A percentile compares a stretch with the other conserved stretches of the same genome.
Evolutionary conservation across 2,888 invertebrate species (phyloP).

Genomic region (Bembecia ichneumoniformis): DNA sequence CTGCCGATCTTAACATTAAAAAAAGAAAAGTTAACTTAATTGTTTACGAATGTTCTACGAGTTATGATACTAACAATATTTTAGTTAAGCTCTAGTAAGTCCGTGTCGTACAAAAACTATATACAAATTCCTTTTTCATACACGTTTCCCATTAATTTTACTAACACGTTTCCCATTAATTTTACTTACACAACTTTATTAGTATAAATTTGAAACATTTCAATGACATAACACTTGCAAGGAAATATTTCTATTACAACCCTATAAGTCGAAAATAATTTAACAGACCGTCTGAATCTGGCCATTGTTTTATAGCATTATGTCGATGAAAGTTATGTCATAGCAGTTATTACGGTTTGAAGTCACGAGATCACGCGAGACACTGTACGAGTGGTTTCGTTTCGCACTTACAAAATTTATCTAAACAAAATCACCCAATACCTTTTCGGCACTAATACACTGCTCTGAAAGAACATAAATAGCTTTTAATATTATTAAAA

Average conservation of each 20-base stretch:
- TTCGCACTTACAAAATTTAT: constrained; percentile 1
- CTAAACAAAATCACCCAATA: not conserved
- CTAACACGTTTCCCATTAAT: too few species aligned
- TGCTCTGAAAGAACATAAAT: too few species aligned
- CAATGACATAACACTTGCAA: constrained; percentile 20
- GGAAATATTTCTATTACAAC: constrained; percentile 33
- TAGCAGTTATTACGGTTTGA: constrained; percentile 9
- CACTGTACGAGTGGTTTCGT: not conserved
- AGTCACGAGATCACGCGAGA: constrained; percentile 26
- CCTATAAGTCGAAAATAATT: constrained; percentile 49
- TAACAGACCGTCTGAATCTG: constrained; percentile 22
- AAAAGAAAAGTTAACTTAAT: too few species aligned
- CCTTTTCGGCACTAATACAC: too few species aligned
- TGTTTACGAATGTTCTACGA: too few species aligned
- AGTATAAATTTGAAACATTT: constrained; percentile 1
- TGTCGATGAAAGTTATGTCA: constrained; percentile 24
- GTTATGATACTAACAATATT: too few species aligned
- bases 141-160: too few species aligned
- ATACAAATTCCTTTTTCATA: too few species aligned
- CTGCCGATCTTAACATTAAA: too few species aligned
- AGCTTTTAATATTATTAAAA: too few species aligned
- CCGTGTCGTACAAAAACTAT: too few species aligned
- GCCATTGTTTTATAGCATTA: constrained; percentile 26
- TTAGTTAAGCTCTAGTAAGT: too few species aligned
- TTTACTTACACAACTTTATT: not conserved